Evolutionary conservation across 1,140 invertebrate genomes (phyloP).

Genomic region (Drosophila miranda): DNA sequence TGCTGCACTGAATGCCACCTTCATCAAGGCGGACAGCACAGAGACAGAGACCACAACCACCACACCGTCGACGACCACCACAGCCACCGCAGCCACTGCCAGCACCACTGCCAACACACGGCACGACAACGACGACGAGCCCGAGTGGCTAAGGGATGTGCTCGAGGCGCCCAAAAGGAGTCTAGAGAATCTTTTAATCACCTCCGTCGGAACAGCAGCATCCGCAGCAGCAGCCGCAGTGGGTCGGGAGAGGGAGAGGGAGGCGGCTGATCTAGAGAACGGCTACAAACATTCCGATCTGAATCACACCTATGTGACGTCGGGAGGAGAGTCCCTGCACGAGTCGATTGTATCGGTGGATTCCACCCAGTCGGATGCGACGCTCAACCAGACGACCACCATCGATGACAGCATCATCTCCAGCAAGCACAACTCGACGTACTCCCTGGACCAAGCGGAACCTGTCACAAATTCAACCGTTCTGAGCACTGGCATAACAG

Average conservation of each 20-base stretch:
- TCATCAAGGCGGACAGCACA: constrained; percentile 64
- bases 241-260: constrained; percentile 33
- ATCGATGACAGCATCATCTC: constrained; percentile 82
- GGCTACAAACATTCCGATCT: constrained; percentile 67
- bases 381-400: constrained; percentile 76
- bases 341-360: constrained; percentile 81
- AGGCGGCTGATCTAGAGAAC: constrained; percentile 45
- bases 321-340: constrained; percentile 67
- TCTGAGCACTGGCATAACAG: constrained; percentile 57
- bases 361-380: constrained; percentile 78
- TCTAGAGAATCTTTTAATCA: constrained; percentile 76
- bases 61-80: constrained; percentile 62
- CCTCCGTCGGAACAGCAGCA: constrained; percentile 9
- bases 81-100: constrained; percentile 78
- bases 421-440: constrained; percentile 80
- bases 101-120: constrained; percentile 66
- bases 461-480: constrained; percentile 60
- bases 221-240: not conserved
- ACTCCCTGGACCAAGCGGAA: constrained; percentile 71
- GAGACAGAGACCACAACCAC: constrained; percentile 69
- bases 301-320: constrained; percentile 66
- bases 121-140: constrained; percentile 83
- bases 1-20: constrained; percentile 57
- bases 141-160: constrained; percentile 85
- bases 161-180: constrained; percentile 83